Conservation (phyloP, 2,888 invertebrate species). For the Lordiphosa fenestrarum region DNA sequence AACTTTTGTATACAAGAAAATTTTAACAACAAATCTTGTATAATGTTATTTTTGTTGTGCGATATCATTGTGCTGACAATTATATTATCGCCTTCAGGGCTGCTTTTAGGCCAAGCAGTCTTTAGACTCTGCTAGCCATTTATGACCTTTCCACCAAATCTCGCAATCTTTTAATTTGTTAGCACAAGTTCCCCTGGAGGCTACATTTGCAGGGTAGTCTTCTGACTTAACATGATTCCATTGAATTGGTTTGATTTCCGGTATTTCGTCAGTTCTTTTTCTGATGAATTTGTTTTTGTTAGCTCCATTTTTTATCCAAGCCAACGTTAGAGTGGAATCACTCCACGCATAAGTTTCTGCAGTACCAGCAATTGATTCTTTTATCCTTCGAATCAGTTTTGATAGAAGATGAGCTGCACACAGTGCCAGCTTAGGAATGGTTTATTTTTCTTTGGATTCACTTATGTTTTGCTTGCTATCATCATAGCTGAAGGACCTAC, state of each 20-base stretch:
- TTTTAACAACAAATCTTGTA: too few species aligned
- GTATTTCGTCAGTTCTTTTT: too few species aligned
- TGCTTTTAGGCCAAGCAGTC: too few species aligned
- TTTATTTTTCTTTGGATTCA: slow-evolving; percentile 4
- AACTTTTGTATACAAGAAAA: too few species aligned
- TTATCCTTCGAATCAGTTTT: slow-evolving; percentile 4
- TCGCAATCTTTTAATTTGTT: slow-evolving; percentile 1
- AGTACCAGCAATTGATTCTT: background rate
- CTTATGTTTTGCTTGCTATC: background rate
- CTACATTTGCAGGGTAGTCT: background rate
- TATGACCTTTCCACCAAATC: slow-evolving; percentile 15
- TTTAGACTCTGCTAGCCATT: slow-evolving; percentile 1
- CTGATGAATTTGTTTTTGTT: too few species aligned
- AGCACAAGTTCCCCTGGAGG: background rate
- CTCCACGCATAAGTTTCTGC: slow-evolving; percentile 5
- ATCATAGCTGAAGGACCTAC: background rate
- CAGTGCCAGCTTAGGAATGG: slow-evolving; percentile 4
- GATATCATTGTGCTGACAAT: too few species aligned
- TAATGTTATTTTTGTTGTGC: too few species aligned
- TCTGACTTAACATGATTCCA: too few species aligned
- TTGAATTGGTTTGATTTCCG: too few species aligned
- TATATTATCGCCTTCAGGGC: too few species aligned
- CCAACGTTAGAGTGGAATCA: slow-evolving; percentile 8
- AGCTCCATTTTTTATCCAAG: slow-evolving; percentile 2
- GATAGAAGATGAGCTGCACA: slow-evolving; percentile 5